Evolutionary conservation across 2,113 vertebrate species (phyloP).

Genomic region (Synchiropus splendidus): DNA sequence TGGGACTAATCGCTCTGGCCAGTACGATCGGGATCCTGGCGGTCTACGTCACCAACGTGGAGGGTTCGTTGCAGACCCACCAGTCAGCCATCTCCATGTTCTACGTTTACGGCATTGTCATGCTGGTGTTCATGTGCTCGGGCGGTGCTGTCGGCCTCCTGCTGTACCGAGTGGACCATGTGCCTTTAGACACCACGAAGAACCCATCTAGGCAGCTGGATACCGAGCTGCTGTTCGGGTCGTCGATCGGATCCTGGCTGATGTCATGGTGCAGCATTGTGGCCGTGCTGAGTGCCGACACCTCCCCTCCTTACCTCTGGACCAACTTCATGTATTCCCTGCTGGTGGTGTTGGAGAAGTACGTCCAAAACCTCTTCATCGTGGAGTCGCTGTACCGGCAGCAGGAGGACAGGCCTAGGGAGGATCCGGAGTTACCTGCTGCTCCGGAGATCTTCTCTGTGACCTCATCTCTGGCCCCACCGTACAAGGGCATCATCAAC

Average conservation of each 20-base stretch:
- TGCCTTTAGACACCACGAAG: constrained; percentile 72
- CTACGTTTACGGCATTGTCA: constrained; percentile 76
- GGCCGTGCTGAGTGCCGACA: constrained; percentile 66
- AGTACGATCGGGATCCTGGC: constrained; percentile 82
- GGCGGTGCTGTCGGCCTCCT: constrained; percentile 71
- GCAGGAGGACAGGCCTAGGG: constrained; percentile 43
- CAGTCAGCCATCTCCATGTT: constrained; percentile 82
- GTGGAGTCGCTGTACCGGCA: constrained; percentile 84
- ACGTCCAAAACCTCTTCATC: constrained; percentile 90
- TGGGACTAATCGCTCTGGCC: constrained; percentile 75
- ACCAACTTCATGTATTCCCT: constrained; percentile 80
- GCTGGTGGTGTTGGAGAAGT: constrained; percentile 84
- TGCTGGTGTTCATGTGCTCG: constrained; percentile 78
- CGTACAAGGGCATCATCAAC: constrained; percentile 68
- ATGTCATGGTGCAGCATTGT: constrained; percentile 94
- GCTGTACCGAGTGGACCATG: constrained; percentile 74
- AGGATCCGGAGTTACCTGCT: constrained; percentile 46
- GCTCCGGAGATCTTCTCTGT: constrained; percentile 72
- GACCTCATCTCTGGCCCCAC: constrained; percentile 54
- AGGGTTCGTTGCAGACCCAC: constrained; percentile 67
- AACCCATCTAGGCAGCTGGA: constrained; percentile 87
- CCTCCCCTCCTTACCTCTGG: constrained; percentile 74
- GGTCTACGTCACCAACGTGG: constrained; percentile 82
- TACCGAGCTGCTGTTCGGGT: constrained; percentile 78
- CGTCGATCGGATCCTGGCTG: constrained; percentile 87